Evolutionary conservation across 2,113 vertebrate genomes (phyloP).

Genomic region (Amphiprion percula): DNA sequence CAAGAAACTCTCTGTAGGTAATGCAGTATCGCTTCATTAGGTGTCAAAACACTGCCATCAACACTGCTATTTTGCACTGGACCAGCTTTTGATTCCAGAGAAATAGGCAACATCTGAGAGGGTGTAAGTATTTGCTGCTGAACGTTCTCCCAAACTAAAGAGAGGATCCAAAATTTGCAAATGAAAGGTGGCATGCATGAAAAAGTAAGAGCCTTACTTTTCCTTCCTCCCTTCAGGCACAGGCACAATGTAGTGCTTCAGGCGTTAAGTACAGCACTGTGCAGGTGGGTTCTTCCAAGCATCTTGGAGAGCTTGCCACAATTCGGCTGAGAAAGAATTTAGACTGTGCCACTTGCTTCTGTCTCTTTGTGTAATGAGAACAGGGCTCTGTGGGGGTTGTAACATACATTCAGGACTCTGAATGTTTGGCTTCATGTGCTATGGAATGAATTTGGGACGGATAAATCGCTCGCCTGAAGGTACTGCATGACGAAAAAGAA

Average conservation of each 20-base stretch:
- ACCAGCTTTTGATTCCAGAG: neutral
- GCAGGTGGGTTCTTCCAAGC: neutral
- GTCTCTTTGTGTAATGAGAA: neutral
- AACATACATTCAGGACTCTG: constrained; percentile 3
- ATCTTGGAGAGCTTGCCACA: neutral
- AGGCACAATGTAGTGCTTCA: constrained; percentile 1
- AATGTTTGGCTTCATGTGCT: neutral
- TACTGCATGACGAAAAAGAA: too few species aligned
- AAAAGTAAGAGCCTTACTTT: neutral
- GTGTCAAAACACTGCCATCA: neutral
- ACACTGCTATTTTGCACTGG: neutral
- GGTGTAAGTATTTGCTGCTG: neutral
- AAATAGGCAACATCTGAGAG: neutral
- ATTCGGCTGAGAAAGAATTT: neutral
- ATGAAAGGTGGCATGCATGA: neutral
- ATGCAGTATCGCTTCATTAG: neutral
- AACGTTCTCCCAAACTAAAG: neutral
- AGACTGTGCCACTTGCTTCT: neutral
- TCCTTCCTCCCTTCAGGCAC: neutral
- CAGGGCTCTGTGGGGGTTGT: constrained; percentile 4
- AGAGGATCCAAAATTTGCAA: neutral
- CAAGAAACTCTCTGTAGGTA: constrained; percentile 13
- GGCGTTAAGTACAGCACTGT: neutral
- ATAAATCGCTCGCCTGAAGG: too few species aligned
- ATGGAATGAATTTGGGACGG: neutral